Evolutionary conservation across 2,113 vertebrate species (phyloP), one percentile per base, ranked within the genome.

Genomic region (Sporophila hypoxantha): DNA sequence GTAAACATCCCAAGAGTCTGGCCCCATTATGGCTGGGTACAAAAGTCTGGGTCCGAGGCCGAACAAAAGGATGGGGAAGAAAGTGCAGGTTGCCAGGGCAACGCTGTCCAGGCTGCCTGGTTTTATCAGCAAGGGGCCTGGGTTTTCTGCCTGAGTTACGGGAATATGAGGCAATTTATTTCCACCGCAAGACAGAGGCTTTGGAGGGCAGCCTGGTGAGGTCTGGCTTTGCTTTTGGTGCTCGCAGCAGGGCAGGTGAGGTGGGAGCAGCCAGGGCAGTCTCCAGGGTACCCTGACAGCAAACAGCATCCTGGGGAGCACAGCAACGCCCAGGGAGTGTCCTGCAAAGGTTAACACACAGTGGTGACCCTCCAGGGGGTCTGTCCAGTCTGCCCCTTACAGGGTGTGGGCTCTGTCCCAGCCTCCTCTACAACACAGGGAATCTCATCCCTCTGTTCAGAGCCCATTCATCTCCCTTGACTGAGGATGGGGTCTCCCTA

Each of bases 11-110:
- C 93, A 27, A 83, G 91, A 95, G 94, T 83, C 94, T 94, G 94
- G 92, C 84, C 93, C 94, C 94, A 96, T 96, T 96, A 97, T 94
- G 86, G 91, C 94, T 94, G 95, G 93, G 92, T 95, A 97, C 96
- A 97, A 96, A 97, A 97, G 97, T 97, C 96, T 96, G 95, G 94
- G 95, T 96, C 96, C 83, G 29, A 94, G 87, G 94, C 96, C 20
- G 95, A 95, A 97, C 97, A 97, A 97, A 97, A 91, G 96, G 94
- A 97, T 93, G 94, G 91, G 94, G 95, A 96, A 96, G 96, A 97
- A 97, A 97, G 96, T 96, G 92, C 84, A 94, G 88, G 97, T 97
- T 97, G 96, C 96, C 94, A 96, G 92, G 95, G 95, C 91, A 97
- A 97, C 97, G 87, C 94, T 93, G 95, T 88, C 92, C 96, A 94